phyloP scores from a whole-genome alignment of 2,113 vertebrate genomes.

The Maylandia zebra region DNA sequence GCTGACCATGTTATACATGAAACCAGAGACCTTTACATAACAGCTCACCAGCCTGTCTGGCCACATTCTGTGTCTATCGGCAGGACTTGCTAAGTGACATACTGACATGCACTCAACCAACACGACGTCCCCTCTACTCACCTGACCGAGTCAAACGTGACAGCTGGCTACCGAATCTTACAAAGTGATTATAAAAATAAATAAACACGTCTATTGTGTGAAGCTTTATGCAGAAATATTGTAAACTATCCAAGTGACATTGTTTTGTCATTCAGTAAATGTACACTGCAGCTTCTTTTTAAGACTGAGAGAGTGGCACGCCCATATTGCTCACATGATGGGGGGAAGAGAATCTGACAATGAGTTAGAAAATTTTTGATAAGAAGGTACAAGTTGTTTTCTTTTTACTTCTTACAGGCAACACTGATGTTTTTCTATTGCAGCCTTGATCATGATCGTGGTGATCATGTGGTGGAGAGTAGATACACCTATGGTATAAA shows the following conservation, averaged over 20 bases:
- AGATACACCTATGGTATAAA: not conserved
- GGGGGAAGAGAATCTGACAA: not conserved
- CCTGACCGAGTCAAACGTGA: not conserved
- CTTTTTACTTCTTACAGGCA: not conserved
- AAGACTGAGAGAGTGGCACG: not conserved
- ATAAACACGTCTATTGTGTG: not conserved
- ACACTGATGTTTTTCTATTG: not conserved
- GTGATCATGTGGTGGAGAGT: not conserved
- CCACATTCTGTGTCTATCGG: not conserved
- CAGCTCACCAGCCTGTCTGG: not conserved
- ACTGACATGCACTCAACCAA: not conserved
- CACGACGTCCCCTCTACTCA: not conserved
- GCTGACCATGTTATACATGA: not conserved
- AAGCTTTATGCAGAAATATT: not conserved
- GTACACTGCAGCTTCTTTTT: not conserved
- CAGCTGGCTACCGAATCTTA: not conserved
- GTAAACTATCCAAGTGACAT: not conserved
- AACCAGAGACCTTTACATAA: slow-evolving; percentile 17
- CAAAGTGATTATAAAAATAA: not conserved
- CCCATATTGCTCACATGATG: not conserved
- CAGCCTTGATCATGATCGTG: not conserved
- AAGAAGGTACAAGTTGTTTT: not conserved
- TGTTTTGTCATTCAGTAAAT: not conserved
- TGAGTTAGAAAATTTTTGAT: not conserved
- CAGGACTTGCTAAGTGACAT: not conserved